A percentile compares a stretch with the other conserved stretches of the same genome.
phyloP scores from a whole-genome alignment of 2,797 vertebrate species.

The Natrix natrix region DNA sequence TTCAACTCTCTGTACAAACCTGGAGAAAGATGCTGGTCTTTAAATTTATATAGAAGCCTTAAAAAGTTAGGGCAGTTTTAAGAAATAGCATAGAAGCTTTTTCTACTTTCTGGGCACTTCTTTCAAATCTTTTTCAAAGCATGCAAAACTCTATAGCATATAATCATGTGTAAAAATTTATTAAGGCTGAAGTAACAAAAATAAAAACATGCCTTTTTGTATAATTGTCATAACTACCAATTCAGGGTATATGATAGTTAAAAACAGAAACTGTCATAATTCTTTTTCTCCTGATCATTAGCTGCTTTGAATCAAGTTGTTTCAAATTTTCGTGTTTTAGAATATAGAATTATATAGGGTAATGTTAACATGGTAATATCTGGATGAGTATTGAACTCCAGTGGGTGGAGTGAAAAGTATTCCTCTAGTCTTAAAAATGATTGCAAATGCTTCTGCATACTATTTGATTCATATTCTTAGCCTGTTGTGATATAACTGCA shows the following conservation, averaged over 20 bases:
- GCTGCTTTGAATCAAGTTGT: background rate
- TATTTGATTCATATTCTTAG: background rate
- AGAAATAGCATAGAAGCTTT: background rate
- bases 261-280: background rate
- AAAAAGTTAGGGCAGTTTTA: background rate
- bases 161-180: background rate
- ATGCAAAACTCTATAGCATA: background rate
- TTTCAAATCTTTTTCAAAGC: background rate
- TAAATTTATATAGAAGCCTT: background rate
- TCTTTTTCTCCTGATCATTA: background rate
- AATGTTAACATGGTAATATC: background rate
- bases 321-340: background rate
- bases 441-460: background rate
- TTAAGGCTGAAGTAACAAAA: background rate
- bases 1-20: background rate
- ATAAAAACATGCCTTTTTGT: background rate
- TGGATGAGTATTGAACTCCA: background rate
- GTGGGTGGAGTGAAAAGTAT: background rate
- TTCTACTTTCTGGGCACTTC: background rate
- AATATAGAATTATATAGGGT: background rate
- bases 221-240: background rate
- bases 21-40: background rate
- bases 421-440: background rate
- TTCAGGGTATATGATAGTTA: background rate
- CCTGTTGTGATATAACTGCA: background rate